A percentile compares a stretch with the other conserved stretches of the same genome.
phyloP scores from a whole-genome alignment of 1,140 invertebrate genomes.

The Alviniconcha marisindica region DNA sequence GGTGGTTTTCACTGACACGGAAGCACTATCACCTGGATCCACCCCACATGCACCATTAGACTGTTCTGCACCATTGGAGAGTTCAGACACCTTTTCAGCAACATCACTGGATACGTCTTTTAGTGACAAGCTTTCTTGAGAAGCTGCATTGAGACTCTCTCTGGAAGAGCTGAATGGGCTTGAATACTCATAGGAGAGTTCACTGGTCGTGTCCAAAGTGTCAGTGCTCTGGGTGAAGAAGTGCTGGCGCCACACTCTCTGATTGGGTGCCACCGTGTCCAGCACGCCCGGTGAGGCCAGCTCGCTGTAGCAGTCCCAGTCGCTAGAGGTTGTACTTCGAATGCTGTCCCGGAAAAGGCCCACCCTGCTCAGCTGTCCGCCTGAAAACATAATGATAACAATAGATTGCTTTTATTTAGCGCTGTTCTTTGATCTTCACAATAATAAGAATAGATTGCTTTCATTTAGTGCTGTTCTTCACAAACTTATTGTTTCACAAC shows the following conservation, averaged over 20 bases:
- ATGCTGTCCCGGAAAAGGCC: constrained; percentile 36
- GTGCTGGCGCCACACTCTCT: constrained; percentile 18
- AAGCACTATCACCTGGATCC: no score
- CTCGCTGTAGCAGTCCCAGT: constrained; percentile 53
- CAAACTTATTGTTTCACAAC: no score
- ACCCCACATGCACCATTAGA: no score
- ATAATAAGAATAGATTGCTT: no score
- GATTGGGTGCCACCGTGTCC: constrained; percentile 16
- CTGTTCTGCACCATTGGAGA: no score
- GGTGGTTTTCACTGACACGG: neutral
- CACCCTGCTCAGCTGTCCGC: constrained; percentile 14
- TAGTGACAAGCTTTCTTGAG: neutral
- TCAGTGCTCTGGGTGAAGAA: constrained; percentile 38
- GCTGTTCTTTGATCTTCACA: no score
- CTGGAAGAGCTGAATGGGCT: constrained; percentile 24
- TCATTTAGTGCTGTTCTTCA: no score
- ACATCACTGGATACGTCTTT: neutral
- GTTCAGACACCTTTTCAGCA: neutral
- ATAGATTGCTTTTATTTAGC: no score
- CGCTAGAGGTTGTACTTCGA: constrained; percentile 46
- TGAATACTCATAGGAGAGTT: constrained; percentile 31
- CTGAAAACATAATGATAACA: constrained; percentile 33
- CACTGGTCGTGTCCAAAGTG: constrained; percentile 34
- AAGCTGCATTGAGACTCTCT: neutral
- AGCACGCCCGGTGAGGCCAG: constrained; percentile 39